These are phyloP conservation scores for Campoletis sonorensis DNA, from an alignment of 1,140 invertebrate species.

Conservation along the genomic window DNA sequence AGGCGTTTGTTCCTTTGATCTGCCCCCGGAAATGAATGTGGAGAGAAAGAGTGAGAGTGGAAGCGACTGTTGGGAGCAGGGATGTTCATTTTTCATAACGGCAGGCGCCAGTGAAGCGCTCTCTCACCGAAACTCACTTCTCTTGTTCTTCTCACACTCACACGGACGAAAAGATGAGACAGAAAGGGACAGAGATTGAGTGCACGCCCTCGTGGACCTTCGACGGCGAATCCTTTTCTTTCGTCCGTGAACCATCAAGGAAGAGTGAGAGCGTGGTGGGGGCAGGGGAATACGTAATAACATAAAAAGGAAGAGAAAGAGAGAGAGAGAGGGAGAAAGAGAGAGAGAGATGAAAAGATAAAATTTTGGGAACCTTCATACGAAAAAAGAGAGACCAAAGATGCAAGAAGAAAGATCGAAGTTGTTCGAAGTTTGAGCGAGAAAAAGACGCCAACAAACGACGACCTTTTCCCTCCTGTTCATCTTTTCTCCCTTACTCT, in stretches of 20 bases:
- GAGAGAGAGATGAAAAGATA: too few relatives aligned
- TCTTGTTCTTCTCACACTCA: constrained; percentile 42
- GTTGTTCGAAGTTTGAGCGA: constrained; percentile 46
- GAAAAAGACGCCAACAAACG: constrained; percentile 45
- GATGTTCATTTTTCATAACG: constrained; percentile 72
- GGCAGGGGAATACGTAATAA: not conserved
- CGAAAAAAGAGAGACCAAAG: constrained; percentile 28
- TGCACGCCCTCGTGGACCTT: constrained; percentile 39
- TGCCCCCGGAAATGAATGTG: not conserved
- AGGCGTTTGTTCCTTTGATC: not conserved
- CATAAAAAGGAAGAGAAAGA: too few relatives aligned
- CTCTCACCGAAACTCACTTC: constrained; percentile 54
- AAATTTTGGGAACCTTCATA: not conserved
- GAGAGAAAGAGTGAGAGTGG: not conserved
- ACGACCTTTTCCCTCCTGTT: constrained; percentile 41
- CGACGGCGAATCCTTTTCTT: constrained; percentile 31
- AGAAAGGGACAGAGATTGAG: constrained; percentile 29
- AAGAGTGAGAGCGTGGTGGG: not conserved
- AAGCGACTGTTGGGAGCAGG: constrained; percentile 58
- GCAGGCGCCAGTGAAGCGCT: constrained; percentile 71
- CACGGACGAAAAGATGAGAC: constrained; percentile 23
- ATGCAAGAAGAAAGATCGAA: constrained; percentile 16
- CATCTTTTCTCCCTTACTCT: constrained; percentile 13
- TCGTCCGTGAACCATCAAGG: constrained; percentile 17
- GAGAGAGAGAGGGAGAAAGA: too few relatives aligned